phyloP scores from a whole-genome alignment of 2,797 vertebrate species.

The Sparus aurata region DNA sequence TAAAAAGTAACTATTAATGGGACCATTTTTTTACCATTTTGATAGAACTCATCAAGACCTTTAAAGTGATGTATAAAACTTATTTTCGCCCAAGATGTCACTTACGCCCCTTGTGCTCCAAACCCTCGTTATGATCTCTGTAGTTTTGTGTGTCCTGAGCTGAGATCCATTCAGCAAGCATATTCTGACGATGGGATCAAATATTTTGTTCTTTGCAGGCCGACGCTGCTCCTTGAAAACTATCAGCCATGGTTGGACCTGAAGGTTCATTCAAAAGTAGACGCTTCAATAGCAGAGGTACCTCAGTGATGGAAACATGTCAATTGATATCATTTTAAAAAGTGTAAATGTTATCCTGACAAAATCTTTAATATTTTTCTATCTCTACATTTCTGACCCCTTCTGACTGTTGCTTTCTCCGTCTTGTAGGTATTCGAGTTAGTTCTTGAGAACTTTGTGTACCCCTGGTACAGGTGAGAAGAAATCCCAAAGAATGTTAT shows the following conservation, averaged over 20 bases:
- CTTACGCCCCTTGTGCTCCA: no score
- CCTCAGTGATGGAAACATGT: not conserved
- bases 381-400: not conserved
- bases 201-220: slow-evolving; percentile 73
- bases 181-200: rapidly evolving
- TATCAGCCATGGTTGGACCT: slow-evolving; percentile 96
- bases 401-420: not conserved
- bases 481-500: no score
- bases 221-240: slow-evolving; percentile 93
- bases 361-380: not conserved
- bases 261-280: slow-evolving; percentile 94
- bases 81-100: no score
- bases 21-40: no score
- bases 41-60: no score
- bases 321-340: no score
- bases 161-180: not conserved
- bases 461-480: slow-evolving; percentile 96
- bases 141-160: not conserved
- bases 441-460: slow-evolving; percentile 97
- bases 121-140: not conserved
- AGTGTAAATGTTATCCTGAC: not conserved
- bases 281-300: slow-evolving; percentile 95
- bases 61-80: no score
- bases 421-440: slow-evolving; percentile 91
- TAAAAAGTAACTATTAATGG: no score